Base-by-base conservation (phyloP, 2,113 vertebrate species). In the Hippoglossus stenolepis region DNA sequence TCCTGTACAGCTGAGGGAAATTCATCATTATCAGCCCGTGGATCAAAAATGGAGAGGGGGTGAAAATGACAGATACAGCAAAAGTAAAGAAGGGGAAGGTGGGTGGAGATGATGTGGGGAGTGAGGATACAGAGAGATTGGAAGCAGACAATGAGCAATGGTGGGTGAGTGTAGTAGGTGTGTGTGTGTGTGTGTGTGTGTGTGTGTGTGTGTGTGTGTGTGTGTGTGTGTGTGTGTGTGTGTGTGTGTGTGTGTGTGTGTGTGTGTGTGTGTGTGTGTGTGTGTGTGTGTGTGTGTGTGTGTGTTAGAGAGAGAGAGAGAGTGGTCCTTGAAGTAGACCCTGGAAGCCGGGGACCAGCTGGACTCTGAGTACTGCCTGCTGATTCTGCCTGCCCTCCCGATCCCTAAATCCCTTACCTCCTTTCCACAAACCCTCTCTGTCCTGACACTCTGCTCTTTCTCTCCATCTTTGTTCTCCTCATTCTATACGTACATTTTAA, bases 11-110 rank as follows among this genome's bases (percentile, higher is more conserved):
- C 83, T 86, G 86, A 89, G 84, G 75, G 83, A 84, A 88, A 92
- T 92, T 91, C 88, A 91, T 89, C 92, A 92, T 90, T 91, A 94
- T 92, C 91, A 92, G 91, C 88, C 70, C 47, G 71, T 65, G 87
- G 91, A 92, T 94, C 91, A 93, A 91, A 91, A 85, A 89, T 80
- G 63, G 72, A 80, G 85, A 89, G 84, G 78, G 85, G 83, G 60
- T 75, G 79, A 89, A 86, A 91, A 92, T 91, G 92, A 92, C 89
- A 89, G 90, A 92, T 90, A 81, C 82, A 90, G 91, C 77, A 83
- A 85, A 90, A 92, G 82, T 84, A 84, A 85, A 90, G 85, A 79
- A 87, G 54, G 80, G 76, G 77, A 81, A 89, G 90, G 90, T 88
- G 79, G 90, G 87, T 82, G 80, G 89, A 85, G 84, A 91, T 78